Conservation (phyloP, 2,888 invertebrate species). For the Zygaena filipendulae region DNA sequence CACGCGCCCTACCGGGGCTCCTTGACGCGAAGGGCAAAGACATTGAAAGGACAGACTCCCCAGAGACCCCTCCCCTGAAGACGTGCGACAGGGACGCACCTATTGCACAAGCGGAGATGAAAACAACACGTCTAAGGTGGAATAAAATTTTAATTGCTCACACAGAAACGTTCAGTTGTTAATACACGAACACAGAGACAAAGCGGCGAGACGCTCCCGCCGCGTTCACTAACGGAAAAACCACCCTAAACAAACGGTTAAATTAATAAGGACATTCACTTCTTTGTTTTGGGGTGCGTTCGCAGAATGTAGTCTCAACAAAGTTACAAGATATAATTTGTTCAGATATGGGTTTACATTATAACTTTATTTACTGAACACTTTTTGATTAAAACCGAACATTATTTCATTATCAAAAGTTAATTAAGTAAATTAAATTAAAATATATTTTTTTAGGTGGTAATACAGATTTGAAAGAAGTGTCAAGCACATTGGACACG, state of each 20-base stretch:
- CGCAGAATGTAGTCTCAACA: neutral
- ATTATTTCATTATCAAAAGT: too few relatives aligned
- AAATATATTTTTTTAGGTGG: too few relatives aligned
- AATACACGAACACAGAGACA: conserved; percentile 35
- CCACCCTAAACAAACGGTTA: conserved; percentile 57
- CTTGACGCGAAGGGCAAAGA: conserved; percentile 69
- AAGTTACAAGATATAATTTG: neutral
- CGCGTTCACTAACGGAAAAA: conserved; percentile 50
- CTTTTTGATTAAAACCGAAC: too few relatives aligned
- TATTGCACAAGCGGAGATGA: conserved; percentile 36
- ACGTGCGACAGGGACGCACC: conserved; percentile 42
- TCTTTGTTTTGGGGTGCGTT: conserved; percentile 35
- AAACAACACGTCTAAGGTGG: conserved; percentile 54
- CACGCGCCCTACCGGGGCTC: conserved; percentile 57
- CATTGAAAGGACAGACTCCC: conserved; percentile 76
- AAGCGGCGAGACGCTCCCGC: conserved; percentile 39
- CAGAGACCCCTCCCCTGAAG: conserved; percentile 68
- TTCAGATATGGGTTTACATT: too few relatives aligned
- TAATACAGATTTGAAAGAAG: too few relatives aligned
- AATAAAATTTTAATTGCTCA: conserved; percentile 68
- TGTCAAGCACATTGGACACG: too few relatives aligned
- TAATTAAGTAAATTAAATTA: too few relatives aligned
- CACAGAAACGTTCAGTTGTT: conserved; percentile 40
- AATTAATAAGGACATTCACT: conserved; percentile 56
- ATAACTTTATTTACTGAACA: too few relatives aligned